Evolutionary conservation across 92 coral and sea anemone species (phyloP).

Genomic region (Heliopora coerulea): DNA sequence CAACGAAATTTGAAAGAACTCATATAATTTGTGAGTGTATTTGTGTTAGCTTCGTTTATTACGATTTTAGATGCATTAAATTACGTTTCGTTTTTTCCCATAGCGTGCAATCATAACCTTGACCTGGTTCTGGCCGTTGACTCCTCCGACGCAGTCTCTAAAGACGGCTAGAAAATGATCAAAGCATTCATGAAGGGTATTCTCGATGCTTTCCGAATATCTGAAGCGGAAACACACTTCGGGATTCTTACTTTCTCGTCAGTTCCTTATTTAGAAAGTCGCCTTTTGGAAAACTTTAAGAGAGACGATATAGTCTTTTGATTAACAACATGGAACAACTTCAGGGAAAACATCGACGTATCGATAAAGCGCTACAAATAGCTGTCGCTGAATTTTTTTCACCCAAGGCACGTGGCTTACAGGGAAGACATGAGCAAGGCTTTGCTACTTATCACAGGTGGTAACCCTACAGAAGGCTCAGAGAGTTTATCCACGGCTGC

Average conservation of each 20-base stretch:
- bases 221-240: conserved; percentile 25
- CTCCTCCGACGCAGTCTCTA: conserved; percentile 32
- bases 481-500: conserved; percentile 25
- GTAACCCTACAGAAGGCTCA: conserved; percentile 37
- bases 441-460: conserved; percentile 30
- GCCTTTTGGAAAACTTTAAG: conserved; percentile 20
- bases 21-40: too few relatives aligned
- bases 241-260: conserved; percentile 30
- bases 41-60: too few relatives aligned
- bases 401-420: conserved; percentile 25
- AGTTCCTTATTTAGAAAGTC: conserved; percentile 33
- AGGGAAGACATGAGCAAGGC: conserved; percentile 32
- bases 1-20: too few relatives aligned
- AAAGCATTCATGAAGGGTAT: conserved; percentile 29
- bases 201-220: conserved; percentile 36
- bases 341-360: conserved; percentile 35
- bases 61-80: neutral
- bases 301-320: conserved; percentile 19
- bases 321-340: conserved; percentile 37
- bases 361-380: conserved; percentile 36
- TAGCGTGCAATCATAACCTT: conserved; percentile 36
- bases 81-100: neutral
- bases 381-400: conserved; percentile 40
- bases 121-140: conserved; percentile 41
- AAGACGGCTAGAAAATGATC: conserved; percentile 28